These are phyloP conservation scores for Calyptomena viridis DNA, from an alignment of 2,113 vertebrate species.

Conservation along the genomic window DNA sequence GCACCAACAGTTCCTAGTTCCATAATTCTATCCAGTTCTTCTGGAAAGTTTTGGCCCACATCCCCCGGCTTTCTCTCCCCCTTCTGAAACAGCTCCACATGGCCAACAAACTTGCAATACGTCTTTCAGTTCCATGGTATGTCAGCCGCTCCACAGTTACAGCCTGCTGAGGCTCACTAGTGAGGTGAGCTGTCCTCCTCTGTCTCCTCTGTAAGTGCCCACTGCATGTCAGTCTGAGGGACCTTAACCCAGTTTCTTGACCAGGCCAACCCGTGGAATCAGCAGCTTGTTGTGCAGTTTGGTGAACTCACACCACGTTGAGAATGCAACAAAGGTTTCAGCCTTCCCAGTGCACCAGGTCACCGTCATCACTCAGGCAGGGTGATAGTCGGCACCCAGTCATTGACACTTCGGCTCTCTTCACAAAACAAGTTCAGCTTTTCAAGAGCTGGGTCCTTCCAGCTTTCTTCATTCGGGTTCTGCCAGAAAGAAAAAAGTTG, in stretches of 20 bases:
- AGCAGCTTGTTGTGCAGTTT: slow-evolving; percentile 73
- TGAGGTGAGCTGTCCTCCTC: slow-evolving; percentile 41
- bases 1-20: slow-evolving; percentile 26
- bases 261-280: slow-evolving; percentile 81
- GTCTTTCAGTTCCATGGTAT: slow-evolving; percentile 57
- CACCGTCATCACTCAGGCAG: slow-evolving; percentile 90
- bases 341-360: slow-evolving; percentile 13
- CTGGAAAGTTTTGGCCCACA: slow-evolving; percentile 25
- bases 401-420: slow-evolving; percentile 87
- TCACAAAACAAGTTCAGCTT: slow-evolving; percentile 90
- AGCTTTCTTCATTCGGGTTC: slow-evolving; percentile 88
- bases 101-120: slow-evolving; percentile 53
- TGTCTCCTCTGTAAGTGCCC: slow-evolving; percentile 66
- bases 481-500: slow-evolving; percentile 51
- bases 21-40: slow-evolving; percentile 28
- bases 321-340: slow-evolving; percentile 77
- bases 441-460: slow-evolving; percentile 91
- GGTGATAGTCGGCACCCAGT: slow-evolving; percentile 93
- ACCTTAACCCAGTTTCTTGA: slow-evolving; percentile 77
- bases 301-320: slow-evolving; percentile 73
- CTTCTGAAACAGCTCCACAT: slow-evolving; percentile 44
- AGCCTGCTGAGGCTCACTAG: slow-evolving; percentile 2
- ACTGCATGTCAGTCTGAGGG: slow-evolving; percentile 73
- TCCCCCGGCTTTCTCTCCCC: slow-evolving; percentile 20
- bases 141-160: slow-evolving; percentile 39